Evolutionary conservation across 2,888 invertebrate species (phyloP), one percentile per base, ranked within the genome.

Genomic region (Cecidostiba fungosa): DNA sequence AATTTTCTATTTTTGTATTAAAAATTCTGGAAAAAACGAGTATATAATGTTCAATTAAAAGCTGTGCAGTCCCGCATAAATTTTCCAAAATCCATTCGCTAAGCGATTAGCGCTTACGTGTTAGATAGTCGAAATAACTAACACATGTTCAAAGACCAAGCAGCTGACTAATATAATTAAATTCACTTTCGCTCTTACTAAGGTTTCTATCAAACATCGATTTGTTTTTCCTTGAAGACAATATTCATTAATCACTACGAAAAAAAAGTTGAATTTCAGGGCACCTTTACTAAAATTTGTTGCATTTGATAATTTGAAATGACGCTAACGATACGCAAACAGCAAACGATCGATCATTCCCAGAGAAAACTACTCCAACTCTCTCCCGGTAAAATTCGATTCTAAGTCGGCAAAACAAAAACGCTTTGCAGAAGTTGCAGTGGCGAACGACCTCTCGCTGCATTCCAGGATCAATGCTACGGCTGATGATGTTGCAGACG

Each of bases 391-490:
- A 66, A 66, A 66, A 66, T 66, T 66, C 29, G 66, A 66, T 66
- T 66, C 29, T 66, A 66, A 66, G 5, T 29, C 62, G 23, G 16
- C 14, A 47, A 23, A 73, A 73, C 47, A 26, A 47, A 43, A 73
- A 47, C 23, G 73, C 14, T 77, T 59, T 59, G 54, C 50, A 1
- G 36, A 59, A 77, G n/a, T 29, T 77, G 26, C 29, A 74, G 6
- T 23, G 62, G 74, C 80, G 23, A 72, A 72, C 72, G 73, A 85
- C 66, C 73, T 29, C 81, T 80, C 32, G 47, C 19, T 81, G 78
- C 62, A 69, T 77, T 81, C 36, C 77, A 62, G 83, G 85, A 86
- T 86, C 86, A 84, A 86, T 86, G 79, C 82, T 79, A 54, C 16
- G 66, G 50, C 70, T 82, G 76, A 80, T 82, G 76, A 84, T 84